Base-by-base conservation (phyloP, 30 jellyfish, hydroid and myxozoan genomes). In the Clytia hemisphaerica region DNA sequence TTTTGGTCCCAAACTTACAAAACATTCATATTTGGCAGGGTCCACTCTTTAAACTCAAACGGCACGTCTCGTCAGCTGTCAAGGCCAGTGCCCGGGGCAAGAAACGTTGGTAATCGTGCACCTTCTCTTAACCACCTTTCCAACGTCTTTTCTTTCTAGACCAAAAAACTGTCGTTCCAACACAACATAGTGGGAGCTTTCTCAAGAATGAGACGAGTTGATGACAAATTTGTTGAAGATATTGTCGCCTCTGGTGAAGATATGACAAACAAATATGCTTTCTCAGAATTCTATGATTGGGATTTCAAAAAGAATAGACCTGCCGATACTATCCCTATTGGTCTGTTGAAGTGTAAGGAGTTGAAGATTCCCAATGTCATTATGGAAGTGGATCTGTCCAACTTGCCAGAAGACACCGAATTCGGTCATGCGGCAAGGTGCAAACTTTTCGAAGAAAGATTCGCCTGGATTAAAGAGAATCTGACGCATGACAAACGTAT, bases 151-250 rank as follows among this genome's bases (percentile, higher is more conserved):
- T n/a, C n/a, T 22, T 77, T 65, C 4, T 22, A 79, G 93, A 72
- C 71, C 29, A 79, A 79, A 47, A 58, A 37, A 51, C 84, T 79
- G 32, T 84, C 84, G 70, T 79, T 55, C 85, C 57, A 79, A 61
- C 85, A 79, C 67, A 71, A 33, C 42, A 79, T 79, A 18, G 93
- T 79, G 4, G 84, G 84, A 31, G 69, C 93, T 26, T 79, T 79
- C 60, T 79, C 93, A 31, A 84, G 71, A 4, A 68, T 69, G 84
- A 79, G 84, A 19, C 85, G 93, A 16, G 28, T 79, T 61, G 93
- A 84, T n/a, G 93, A 79, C 70, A 79, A 84, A 6, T 79, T 79
- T 80, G 71, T 79, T 26, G 57, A 48, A 0, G 80, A 79, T 58
- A 79, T 79, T 44, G 69, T 27, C 5, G 85, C 69, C 32, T 68